Evolutionary conservation across 2,797 vertebrate genomes (phyloP), one percentile per base, ranked within the genome.

Genomic region (Pterois miles): DNA sequence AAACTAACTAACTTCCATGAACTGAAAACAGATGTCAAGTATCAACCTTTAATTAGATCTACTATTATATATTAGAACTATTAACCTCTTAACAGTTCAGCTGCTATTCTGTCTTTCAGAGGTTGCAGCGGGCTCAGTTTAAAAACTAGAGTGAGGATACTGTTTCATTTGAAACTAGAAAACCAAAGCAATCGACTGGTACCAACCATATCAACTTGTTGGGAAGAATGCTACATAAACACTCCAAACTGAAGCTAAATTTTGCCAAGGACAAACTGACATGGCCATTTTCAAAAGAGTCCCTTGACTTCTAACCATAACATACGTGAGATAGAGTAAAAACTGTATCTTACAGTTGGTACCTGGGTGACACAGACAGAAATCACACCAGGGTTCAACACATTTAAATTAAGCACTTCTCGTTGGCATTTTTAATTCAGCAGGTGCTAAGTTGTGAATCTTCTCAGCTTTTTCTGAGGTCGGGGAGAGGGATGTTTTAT

Each of bases 391-490:
- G 0, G 11, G n/a, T 54, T 84, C 25, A 57, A 68, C 25, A 57
- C 52, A 36, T 53, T n/a, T 4, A 62, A 59, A 10, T 58, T 29
- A 4, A 34, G 11, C 11, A 9, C 20, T 58, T 52, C 50, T 52
- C 12, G 50, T 52, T 52, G 50, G 23, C 56, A 18, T 5, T 58
- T 11, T 31, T n/a, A 18, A 43, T 36, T 63, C 50, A 48, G 75
- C 70, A 77, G 82, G 43, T 56, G 36, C n/a, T n/a, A n/a, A n/a
- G n/a, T n/a, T n/a, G 52, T 27, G 12, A 80, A 74, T 75, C 40
- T 62, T 59, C 62, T n/a, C 20, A 62, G n/a, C 22, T 25, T 63
- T 40, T 52, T 50, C 53, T 0, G 18, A 59, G 2, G 23, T 58
- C 6, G 3, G 10, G 3, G 7, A 16, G 20, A 57, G 8, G 14